phyloP scores from a whole-genome alignment of 2,113 vertebrate species.

The Tetrax tetrax region DNA sequence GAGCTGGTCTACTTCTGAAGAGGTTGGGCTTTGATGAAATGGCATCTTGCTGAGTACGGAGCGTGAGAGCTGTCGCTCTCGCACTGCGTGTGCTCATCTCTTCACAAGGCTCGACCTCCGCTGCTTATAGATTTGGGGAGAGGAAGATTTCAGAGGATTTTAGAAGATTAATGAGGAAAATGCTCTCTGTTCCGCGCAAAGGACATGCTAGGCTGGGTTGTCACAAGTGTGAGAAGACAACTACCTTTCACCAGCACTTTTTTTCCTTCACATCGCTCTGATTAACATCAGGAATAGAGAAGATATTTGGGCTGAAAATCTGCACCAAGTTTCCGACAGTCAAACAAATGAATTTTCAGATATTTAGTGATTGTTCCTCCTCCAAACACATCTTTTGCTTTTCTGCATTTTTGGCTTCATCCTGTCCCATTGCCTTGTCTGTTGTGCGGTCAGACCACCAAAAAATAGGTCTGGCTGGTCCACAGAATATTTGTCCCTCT shows the following conservation, averaged over 20 bases:
- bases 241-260: background rate
- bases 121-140: background rate
- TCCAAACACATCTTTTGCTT: background rate
- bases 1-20: background rate
- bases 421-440: background rate
- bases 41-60: background rate
- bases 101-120: background rate
- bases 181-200: background rate
- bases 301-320: background rate
- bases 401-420: background rate
- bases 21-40: background rate
- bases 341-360: background rate
- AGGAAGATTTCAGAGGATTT: background rate
- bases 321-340: background rate
- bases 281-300: background rate
- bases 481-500: background rate
- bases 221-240: background rate
- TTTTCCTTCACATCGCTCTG: background rate
- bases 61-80: background rate
- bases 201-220: background rate
- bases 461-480: background rate
- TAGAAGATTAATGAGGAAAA: background rate
- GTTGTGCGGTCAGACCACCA: background rate
- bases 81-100: background rate
- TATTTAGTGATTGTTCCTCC: background rate